Evolutionary conservation across 2,113 vertebrate genomes (phyloP).

Genomic region (Oncorhynchus kisutch): DNA sequence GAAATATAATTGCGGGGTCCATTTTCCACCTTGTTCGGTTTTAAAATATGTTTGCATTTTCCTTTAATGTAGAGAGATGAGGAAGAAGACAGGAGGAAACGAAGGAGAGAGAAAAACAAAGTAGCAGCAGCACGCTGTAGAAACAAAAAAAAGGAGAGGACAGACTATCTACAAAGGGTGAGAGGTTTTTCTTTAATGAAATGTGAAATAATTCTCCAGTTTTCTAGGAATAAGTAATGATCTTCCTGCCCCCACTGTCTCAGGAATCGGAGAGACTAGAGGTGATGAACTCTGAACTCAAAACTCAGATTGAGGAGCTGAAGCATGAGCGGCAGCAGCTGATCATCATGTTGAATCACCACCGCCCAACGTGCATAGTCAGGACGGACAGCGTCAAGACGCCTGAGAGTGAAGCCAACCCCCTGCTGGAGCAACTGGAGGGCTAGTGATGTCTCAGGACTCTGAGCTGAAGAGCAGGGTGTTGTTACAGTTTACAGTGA

Average conservation of each 20-base stretch:
- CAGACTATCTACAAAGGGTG: slow-evolving; percentile 93
- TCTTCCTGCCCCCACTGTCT: neutral
- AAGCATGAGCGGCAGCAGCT: slow-evolving; percentile 94
- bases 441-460: slow-evolving; percentile 75
- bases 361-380: slow-evolving; percentile 94
- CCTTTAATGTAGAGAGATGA: slow-evolving; percentile 80
- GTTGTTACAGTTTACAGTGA: slow-evolving; percentile 40
- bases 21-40: neutral
- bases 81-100: slow-evolving; percentile 91
- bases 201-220: neutral
- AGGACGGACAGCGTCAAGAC: slow-evolving; percentile 91
- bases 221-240: neutral
- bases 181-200: slow-evolving; percentile 21
- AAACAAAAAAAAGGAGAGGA: slow-evolving; percentile 98
- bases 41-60: neutral
- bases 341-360: slow-evolving; percentile 92
- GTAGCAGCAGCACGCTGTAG: slow-evolving; percentile 94
- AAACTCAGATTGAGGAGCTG: slow-evolving; percentile 94
- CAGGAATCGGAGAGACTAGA: slow-evolving; percentile 94
- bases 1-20: neutral
- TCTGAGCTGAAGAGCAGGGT: neutral
- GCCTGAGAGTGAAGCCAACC: slow-evolving; percentile 84
- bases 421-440: slow-evolving; percentile 86
- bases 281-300: slow-evolving; percentile 92
- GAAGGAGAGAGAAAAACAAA: slow-evolving; percentile 96